These are phyloP conservation scores for Dicrostonyx torquatus DNA, from an alignment of 2,797 vertebrate genomes.

Conservation along the genomic window DNA sequence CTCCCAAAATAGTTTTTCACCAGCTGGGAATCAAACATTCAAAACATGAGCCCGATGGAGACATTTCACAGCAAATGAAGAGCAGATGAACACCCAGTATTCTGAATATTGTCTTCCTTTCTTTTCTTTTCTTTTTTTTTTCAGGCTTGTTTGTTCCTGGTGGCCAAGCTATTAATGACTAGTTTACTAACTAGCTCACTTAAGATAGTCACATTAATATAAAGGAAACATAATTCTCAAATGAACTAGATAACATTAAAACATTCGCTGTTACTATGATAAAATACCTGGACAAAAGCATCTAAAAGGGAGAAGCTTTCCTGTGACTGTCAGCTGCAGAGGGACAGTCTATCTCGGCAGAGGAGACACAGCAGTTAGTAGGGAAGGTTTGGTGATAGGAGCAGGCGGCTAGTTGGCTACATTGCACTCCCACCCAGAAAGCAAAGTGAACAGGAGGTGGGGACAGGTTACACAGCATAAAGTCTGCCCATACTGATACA, in stretches of 20 bases:
- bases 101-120: neutral
- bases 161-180: neutral
- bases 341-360: too few species aligned
- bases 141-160: neutral
- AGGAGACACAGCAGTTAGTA: neutral
- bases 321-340: too few species aligned
- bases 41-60: neutral
- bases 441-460: neutral
- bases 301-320: neutral
- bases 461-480: neutral
- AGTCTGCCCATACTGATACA: neutral
- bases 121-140: neutral
- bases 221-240: neutral
- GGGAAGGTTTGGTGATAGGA: too few species aligned
- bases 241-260: neutral
- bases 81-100: neutral
- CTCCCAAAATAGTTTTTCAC: neutral
- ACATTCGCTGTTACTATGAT: neutral
- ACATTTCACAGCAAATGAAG: neutral
- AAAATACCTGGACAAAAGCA: neutral
- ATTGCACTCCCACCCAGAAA: neutral
- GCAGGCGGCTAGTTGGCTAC: neutral
- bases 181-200: neutral
- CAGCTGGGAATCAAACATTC: neutral
- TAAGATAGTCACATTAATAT: neutral